Conservation (phyloP, 2,797 vertebrate species). For the Coendou prehensilis region DNA sequence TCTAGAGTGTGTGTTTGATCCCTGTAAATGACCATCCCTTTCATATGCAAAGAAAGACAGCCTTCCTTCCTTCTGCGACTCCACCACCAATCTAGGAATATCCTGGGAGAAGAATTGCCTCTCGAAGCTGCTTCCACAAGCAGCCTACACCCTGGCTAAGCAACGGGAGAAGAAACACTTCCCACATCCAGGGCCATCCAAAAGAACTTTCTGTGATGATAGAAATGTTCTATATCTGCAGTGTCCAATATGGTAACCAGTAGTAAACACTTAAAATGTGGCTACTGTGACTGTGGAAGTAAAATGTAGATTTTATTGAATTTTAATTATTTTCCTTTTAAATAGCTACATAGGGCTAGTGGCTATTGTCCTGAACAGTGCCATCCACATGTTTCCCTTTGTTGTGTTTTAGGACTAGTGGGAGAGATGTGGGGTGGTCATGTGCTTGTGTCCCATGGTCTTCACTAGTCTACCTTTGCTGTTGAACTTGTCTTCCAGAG, state of each 20-base stretch:
- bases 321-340: not conserved
- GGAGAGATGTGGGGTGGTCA: not conserved
- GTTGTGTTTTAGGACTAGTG: not conserved
- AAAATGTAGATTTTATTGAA: not conserved
- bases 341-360: not conserved
- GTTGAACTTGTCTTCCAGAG: not conserved
- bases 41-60: conserved; percentile 37
- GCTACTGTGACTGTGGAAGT: not conserved
- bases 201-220: conserved; percentile 60
- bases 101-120: conserved; percentile 63
- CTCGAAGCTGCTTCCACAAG: conserved; percentile 47
- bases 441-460: not conserved
- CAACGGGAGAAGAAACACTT: conserved; percentile 75
- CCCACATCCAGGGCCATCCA: conserved; percentile 72
- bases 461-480: not conserved
- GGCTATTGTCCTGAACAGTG: not conserved
- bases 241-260: not conserved
- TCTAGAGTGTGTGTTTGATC: not conserved
- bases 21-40: not conserved
- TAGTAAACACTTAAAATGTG: conserved; percentile 12
- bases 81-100: conserved; percentile 48
- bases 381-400: not conserved
- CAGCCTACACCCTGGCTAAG: conserved; percentile 73
- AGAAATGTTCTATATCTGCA: conserved; percentile 46
- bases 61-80: not conserved